Evolutionary conservation across 1,140 invertebrate genomes (phyloP), one percentile per base, ranked within the genome.

Genomic region (Philotrypesis tridentata): DNA sequence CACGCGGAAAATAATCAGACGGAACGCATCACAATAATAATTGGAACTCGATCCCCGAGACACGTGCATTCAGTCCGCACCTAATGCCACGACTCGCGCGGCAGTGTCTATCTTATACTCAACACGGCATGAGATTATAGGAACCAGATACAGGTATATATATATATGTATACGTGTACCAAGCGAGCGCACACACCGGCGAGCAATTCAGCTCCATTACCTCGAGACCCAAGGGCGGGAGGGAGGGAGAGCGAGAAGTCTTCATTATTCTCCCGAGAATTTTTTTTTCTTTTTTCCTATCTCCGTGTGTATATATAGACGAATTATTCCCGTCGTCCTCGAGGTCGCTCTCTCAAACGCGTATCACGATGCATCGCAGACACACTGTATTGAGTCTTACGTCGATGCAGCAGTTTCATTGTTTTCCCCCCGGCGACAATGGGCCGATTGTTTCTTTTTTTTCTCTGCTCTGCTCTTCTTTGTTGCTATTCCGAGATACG

Each of bases 11-110:
- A 79, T 79, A 79, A 79, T 79, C 67, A 71, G 77, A 70, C 70
- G 67, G 77, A 71, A 79, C 27, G 77, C 29, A 55, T 55, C 48
- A 60, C 43, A 79, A 79, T 79, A 71, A 79, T 79, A 79, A 79
- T 79, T 79, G 77, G 77, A 79, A 79, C 67, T 71, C 77, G 67
- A 79, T 55, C 63, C 29, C 65, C 65, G 29, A 67, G 75, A 77
- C 37, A 65, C 60, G 74, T 43, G 33, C 37, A 31, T 14, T n/a
- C 48, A 55, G 21, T 5, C 21, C 48, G 43, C 1, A 1, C 21
- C 2, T 55, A 55, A 55, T 55, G 48, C 48, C 48, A 55, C 48
- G 48, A 55, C 21, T n/a, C 21, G 48, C 21, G 4, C n/a, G n/a
- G n/a, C n/a, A n/a, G 48, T 7, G 6, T 55, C 48, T 55, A 17